Evolutionary conservation across 1,140 invertebrate genomes (phyloP).

Genomic region (Trichoplusia ni): DNA sequence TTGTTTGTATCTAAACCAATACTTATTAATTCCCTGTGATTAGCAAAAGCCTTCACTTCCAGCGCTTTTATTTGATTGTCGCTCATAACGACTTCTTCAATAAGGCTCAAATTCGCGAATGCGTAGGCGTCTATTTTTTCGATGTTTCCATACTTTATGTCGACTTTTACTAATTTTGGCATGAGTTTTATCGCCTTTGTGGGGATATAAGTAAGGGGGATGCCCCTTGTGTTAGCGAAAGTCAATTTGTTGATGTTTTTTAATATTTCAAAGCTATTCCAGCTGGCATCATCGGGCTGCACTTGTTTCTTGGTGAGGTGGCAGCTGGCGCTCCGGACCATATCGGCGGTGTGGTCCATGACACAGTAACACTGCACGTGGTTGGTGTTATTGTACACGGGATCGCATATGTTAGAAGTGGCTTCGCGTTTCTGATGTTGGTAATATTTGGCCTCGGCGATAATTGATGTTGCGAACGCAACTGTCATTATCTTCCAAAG

Average conservation of each 20-base stretch:
- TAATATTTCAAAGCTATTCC: constrained; percentile 85
- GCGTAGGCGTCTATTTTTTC: constrained; percentile 84
- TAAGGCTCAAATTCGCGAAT: constrained; percentile 86
- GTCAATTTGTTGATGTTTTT: constrained; percentile 84
- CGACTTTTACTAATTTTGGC: constrained; percentile 83
- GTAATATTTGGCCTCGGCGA: constrained; percentile 52
- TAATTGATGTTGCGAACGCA: constrained; percentile 48
- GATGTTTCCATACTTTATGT: constrained; percentile 87
- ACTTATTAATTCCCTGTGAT: constrained; percentile 83
- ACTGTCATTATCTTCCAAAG: constrained; percentile 55
- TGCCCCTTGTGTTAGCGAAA: constrained; percentile 84
- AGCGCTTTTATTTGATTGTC: constrained; percentile 86
- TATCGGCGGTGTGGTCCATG: constrained; percentile 40
- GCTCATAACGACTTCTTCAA: constrained; percentile 85
- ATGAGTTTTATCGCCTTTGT: constrained; percentile 84
- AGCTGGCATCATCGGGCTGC: constrained; percentile 82
- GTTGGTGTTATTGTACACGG: constrained; percentile 54
- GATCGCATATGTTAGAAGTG: constrained; percentile 54
- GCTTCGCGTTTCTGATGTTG: constrained; percentile 58
- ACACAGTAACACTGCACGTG: constrained; percentile 69
- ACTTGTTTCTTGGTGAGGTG: constrained; percentile 83
- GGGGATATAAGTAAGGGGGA: constrained; percentile 86
- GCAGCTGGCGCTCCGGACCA: constrained; percentile 76
- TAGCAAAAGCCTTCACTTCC: constrained; percentile 84
- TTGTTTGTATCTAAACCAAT: constrained; percentile 87